Evolutionary conservation across 2,797 vertebrate genomes (phyloP).

Genomic region (Pangasius sanitwongsei): DNA sequence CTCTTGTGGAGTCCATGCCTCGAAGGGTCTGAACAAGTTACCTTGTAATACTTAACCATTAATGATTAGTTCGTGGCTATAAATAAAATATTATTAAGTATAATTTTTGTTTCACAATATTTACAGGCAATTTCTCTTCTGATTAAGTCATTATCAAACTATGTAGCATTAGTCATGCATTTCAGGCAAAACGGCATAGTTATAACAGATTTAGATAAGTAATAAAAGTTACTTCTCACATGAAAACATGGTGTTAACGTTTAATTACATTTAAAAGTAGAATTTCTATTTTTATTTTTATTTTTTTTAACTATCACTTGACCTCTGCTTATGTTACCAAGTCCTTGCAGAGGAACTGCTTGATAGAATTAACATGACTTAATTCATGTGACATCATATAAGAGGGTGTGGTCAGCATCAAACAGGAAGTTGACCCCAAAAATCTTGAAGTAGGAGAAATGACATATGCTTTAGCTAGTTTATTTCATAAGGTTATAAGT

Average conservation of each 20-base stretch:
- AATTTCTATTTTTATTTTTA: too few species aligned
- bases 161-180: too few species aligned
- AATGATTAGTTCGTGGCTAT: neutral
- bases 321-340: neutral
- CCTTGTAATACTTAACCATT: neutral
- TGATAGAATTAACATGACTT: neutral
- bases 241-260: too few species aligned
- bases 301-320: neutral
- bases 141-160: too few species aligned
- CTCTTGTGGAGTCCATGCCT: too few species aligned
- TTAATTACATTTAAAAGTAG: neutral
- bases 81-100: neutral
- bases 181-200: too few species aligned
- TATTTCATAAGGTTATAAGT: neutral
- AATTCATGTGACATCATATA: neutral
- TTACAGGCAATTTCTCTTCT: too few species aligned
- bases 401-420: neutral
- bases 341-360: neutral
- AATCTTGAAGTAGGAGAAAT: neutral
- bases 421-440: neutral
- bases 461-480: neutral
- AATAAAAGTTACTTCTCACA: too few species aligned
- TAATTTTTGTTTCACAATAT: neutral
- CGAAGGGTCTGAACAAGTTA: neutral
- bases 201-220: too few species aligned